phyloP scores from a whole-genome alignment of 1,140 invertebrate species.

The Drosophila virilis region DNA sequence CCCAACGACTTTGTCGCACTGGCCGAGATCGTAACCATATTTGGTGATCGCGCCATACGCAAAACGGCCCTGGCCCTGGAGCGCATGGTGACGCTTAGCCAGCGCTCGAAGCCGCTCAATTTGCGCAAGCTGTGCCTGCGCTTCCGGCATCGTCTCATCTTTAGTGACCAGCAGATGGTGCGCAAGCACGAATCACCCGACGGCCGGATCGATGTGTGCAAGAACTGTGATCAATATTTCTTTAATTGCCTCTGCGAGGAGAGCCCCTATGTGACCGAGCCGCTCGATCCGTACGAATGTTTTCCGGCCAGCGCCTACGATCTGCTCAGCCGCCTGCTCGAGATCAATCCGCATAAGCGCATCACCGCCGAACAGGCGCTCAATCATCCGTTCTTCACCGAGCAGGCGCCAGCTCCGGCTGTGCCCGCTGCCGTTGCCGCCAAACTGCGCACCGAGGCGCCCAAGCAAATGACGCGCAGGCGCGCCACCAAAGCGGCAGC shows the following conservation, averaged over 20 bases:
- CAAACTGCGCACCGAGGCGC: constrained; percentile 22
- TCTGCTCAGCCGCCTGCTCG: constrained; percentile 99
- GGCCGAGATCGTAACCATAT: constrained; percentile 92
- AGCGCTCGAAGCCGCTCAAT: constrained; percentile 85
- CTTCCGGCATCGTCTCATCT: constrained; percentile 78
- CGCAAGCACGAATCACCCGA: constrained; percentile 61
- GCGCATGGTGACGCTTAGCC: constrained; percentile 86
- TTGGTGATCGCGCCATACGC: constrained; percentile 89
- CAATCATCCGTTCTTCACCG: constrained; percentile 93
- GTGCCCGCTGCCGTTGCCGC: background rate
- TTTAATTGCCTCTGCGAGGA: constrained; percentile 79
- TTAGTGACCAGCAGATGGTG: constrained; percentile 60
- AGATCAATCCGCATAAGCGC: constrained; percentile 98
- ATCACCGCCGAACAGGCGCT: constrained; percentile 99
- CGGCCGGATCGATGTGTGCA: constrained; percentile 70
- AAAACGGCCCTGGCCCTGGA: constrained; percentile 88
- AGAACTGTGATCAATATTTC: constrained; percentile 82
- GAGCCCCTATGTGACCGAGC: constrained; percentile 61
- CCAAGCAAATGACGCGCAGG: constrained; percentile 28
- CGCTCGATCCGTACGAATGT: constrained; percentile 70
- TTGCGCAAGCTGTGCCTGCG: constrained; percentile 85
- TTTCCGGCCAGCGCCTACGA: constrained; percentile 92
- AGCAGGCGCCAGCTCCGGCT: background rate
- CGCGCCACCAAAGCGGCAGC: constrained; percentile 15
- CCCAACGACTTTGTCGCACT: constrained; percentile 92